Conservation (phyloP, 2,888 invertebrate genomes). For the Vandiemenella viatica region DNA sequence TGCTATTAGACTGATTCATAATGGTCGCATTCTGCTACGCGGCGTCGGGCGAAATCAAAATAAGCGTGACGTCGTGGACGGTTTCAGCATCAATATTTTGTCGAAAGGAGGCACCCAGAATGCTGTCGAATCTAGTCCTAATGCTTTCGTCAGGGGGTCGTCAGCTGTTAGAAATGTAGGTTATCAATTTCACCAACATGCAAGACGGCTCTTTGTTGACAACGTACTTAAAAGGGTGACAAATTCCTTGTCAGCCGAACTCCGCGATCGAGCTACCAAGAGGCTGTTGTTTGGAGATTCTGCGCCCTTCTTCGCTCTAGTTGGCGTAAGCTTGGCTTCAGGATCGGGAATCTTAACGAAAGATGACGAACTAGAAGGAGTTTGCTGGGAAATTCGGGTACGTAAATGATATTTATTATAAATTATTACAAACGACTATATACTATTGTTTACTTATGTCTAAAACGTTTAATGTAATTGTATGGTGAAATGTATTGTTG, state of each 20-base stretch:
- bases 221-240: slow-evolving; percentile 54
- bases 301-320: slow-evolving; percentile 55
- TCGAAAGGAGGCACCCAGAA: slow-evolving; percentile 14
- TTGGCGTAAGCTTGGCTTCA: slow-evolving; percentile 56
- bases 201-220: slow-evolving; percentile 49
- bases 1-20: slow-evolving; percentile 38
- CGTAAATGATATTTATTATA: too few species aligned
- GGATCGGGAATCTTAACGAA: slow-evolving; percentile 57
- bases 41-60: slow-evolving; percentile 23
- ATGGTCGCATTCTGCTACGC: slow-evolving; percentile 41
- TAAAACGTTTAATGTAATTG: too few species aligned
- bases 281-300: slow-evolving; percentile 52
- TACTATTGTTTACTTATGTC: too few species aligned
- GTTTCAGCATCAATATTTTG: slow-evolving; percentile 17
- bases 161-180: slow-evolving; percentile 27
- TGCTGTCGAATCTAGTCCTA: slow-evolving; percentile 11
- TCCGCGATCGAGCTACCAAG: slow-evolving; percentile 45
- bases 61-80: slow-evolving; percentile 18
- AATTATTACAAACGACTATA: too few species aligned
- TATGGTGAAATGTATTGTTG: too few species aligned
- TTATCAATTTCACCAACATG: slow-evolving; percentile 34
- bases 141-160: slow-evolving; percentile 3
- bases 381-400: slow-evolving; percentile 63
- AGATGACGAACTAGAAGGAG: slow-evolving; percentile 60
- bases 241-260: slow-evolving; percentile 44